Percentiles rank a stretch among this genome's conserved stretches.
These are phyloP conservation scores for Recurvirostra avosetta DNA, from an alignment of 2,113 vertebrate species.

Conservation along the genomic window DNA sequence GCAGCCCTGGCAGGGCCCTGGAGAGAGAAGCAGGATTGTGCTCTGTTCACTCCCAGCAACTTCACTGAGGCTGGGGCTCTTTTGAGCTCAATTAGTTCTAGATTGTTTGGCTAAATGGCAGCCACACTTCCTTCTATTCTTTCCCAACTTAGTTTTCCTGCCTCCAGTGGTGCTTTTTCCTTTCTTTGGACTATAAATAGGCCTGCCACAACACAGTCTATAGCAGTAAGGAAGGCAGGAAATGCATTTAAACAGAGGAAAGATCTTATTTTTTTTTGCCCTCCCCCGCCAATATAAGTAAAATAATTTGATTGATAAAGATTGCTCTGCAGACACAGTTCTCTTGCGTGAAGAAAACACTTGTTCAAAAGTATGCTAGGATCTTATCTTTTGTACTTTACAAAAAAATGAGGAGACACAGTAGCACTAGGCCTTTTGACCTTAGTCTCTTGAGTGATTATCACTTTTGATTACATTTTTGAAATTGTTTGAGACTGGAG, in stretches of 20 bases:
- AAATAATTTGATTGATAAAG: not conserved
- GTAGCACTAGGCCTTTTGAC: not conserved
- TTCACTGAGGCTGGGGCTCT: constrained; percentile 52
- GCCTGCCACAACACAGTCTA: constrained; percentile 69
- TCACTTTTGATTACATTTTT: not conserved
- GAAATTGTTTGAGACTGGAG: not conserved
- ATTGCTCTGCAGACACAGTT: not conserved
- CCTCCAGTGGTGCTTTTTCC: constrained; percentile 80
- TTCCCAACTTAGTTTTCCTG: constrained; percentile 95
- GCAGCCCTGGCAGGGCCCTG: not conserved
- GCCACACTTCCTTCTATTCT: constrained; percentile 97
- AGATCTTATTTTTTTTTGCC: not conserved
- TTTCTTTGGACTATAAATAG: constrained; percentile 89
- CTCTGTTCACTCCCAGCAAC: constrained; percentile 32
- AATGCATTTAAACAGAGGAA: constrained; percentile 80
- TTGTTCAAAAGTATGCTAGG: not conserved
- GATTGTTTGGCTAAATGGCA: constrained; percentile 87
- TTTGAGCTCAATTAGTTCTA: constrained; percentile 73
- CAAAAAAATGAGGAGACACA: not conserved
- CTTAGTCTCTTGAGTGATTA: not conserved
- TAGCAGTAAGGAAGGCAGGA: constrained; percentile 84
- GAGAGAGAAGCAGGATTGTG: not conserved
- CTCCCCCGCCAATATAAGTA: not conserved
- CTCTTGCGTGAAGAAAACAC: not conserved
- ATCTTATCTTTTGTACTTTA: not conserved